phyloP scores from a whole-genome alignment of 2,888 invertebrate species.

The Coelinius sp. region DNA sequence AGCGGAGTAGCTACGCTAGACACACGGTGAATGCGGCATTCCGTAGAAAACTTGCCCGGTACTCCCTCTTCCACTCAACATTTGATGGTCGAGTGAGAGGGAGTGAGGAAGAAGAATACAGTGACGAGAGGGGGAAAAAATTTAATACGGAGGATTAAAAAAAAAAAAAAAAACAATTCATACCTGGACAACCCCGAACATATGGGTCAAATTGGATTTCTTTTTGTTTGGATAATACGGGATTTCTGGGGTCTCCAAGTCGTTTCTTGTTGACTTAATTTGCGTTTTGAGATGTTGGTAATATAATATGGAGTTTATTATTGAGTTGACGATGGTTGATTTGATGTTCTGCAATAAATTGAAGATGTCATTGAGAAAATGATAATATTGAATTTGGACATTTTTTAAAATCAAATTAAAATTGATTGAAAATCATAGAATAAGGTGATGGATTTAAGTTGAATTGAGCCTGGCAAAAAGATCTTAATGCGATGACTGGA shows the following conservation, averaged over 20 bases:
- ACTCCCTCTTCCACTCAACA: slow-evolving; percentile 45
- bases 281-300: not conserved
- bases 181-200: slow-evolving; percentile 10
- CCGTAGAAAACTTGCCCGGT: slow-evolving; percentile 52
- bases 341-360: too few relatives aligned
- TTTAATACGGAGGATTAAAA: not conserved
- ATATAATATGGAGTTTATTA: too few relatives aligned
- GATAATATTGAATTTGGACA: too few relatives aligned
- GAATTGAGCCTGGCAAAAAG: not conserved
- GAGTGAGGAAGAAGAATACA: slow-evolving; percentile 30
- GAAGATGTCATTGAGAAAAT: too few relatives aligned
- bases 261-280: slow-evolving; percentile 11
- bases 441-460: too few relatives aligned
- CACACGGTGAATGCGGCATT: slow-evolving; percentile 50
- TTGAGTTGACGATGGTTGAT: too few relatives aligned
- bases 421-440: not conserved
- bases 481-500: not conserved
- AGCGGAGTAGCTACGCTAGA: slow-evolving; percentile 47
- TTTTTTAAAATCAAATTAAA: too few relatives aligned
- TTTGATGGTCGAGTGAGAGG: slow-evolving; percentile 19
- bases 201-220: slow-evolving; percentile 16
- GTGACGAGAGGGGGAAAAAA: slow-evolving; percentile 5
- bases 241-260: not conserved
- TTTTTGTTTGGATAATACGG: slow-evolving; percentile 1
- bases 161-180: slow-evolving; percentile 7